Evolutionary conservation across 2,888 invertebrate species (phyloP), one percentile per base, ranked within the genome.

Genomic region (Athalia cordata): DNA sequence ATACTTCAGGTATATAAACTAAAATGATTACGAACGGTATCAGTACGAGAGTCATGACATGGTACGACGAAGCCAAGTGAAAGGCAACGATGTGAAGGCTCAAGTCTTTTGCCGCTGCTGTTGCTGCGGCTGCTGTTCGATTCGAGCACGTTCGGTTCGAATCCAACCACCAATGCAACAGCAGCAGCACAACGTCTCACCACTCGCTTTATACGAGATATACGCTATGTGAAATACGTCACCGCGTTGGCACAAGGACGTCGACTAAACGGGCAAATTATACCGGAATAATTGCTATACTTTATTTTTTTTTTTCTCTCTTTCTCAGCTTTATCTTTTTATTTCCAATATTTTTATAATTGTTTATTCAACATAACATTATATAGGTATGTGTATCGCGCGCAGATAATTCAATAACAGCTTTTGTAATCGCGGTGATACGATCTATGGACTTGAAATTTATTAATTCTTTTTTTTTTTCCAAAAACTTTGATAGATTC

Each of bases 251-350:
- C 82, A 85, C 87, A 88, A 88, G 87, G 87, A 87, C 87, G 85
- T 83, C 85, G 79, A 83, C 84, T 87, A 85, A 86, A 86, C 83
- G 84, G 86, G 83, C 81, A 83, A 87, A 87, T 87, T 87, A 86
- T 85, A 81, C 84, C 81, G 84, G 81, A 83, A 84, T 87, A 85
- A 87, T 87, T 85, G 85, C 84, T 79, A 15, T 75, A 75, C 29
- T 8, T 8, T 29, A n/a, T n/a, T 62, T 62, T n/a, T 29, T 8
- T 8, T 8, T 15, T 29, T 7, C 62, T 8, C 7, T 62, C 62
- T n/a, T n/a, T 62, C 55, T 13, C 9, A 5, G 62, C 9, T 62
- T 55, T 29, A 29, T 29, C 29, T 29, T 29, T 29, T 29, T 29
- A 52, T 68, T 68, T 68, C 43, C 52, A 52, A 9, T 68, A 15